Base-by-base conservation (phyloP, 2,888 invertebrate species). In the Heteromyza rotundicornis region DNA sequence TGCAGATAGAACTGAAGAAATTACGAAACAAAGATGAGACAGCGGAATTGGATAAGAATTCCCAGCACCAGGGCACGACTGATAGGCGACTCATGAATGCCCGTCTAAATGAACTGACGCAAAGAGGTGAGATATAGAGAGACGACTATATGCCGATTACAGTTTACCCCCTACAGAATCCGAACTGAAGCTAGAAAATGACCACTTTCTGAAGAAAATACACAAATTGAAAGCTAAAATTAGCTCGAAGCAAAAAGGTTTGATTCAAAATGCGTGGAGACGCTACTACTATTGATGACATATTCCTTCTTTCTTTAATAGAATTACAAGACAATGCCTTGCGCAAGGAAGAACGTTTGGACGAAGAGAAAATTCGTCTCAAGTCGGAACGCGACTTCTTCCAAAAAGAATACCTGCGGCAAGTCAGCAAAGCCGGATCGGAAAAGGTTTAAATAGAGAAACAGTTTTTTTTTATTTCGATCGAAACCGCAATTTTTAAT, bases 31-130 rank as follows among this genome's bases (percentile, higher is more conserved):
- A 51, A 59, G 57, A 23, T 47, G 47, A 55, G 40, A 22, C n/a
- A 17, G 1, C 55, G 60, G 40, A 12, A 36, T 10, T 17, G 35
- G 36, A 54, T 17, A 52, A 52, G 24, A 24, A 22, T 22, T 16
- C 23, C 3, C 20, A 12, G 44, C 17, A 36, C 62, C 57, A 12
- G 64, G 73, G 1, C 35, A 63, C 80, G 84, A 85, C 86, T 2
- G 88, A 89, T 60, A 89, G 88, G 67, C 86, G 86, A 64, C 79
- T 80, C 54, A 77, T 88, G 63, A 85, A 84, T 23, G 86, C 88
- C 71, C 84, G 83, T 65, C 80, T 89, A 14, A 88, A 86, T 82
- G 86, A 86, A 75, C 86, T 86, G 75, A 89, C 47, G 19, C 47
- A 47, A 47, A 47, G 14, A 20, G 47, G 47, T 47, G 17, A 19